Conservation (phyloP, 2,113 vertebrate species). For the Pituophis catenifer region DNA sequence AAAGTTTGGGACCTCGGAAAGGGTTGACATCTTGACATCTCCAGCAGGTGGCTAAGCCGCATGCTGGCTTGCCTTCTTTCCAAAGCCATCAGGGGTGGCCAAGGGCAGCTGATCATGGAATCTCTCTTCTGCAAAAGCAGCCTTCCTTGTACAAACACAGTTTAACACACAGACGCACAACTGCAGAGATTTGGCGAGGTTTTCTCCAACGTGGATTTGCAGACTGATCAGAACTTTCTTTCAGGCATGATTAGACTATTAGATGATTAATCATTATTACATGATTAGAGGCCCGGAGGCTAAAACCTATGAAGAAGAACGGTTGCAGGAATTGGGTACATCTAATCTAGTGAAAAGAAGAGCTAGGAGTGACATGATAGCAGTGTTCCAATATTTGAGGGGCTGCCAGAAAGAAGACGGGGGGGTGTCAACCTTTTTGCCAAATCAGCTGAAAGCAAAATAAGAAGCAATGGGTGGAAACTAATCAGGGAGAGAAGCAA, state of each 20-base stretch:
- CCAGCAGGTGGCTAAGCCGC: slow-evolving; percentile 7
- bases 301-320: neutral
- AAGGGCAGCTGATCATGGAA: neutral
- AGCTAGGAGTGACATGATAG: neutral
- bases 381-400: neutral
- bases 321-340: neutral
- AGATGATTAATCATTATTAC: neutral
- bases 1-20: slow-evolving; percentile 5
- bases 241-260: neutral
- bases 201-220: neutral
- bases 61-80: neutral
- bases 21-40: slow-evolving; percentile 17
- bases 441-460: neutral
- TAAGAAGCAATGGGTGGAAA: neutral
- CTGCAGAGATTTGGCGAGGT: neutral
- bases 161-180: neutral
- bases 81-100: neutral
- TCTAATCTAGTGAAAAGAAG: neutral
- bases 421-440: neutral
- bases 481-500: neutral
- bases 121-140: neutral
- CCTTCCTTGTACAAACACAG: neutral
- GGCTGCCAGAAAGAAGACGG: neutral
- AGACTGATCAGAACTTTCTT: neutral
- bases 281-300: neutral